phyloP scores from a whole-genome alignment of 2,797 vertebrate species.

The Glossophaga mutica region DNA sequence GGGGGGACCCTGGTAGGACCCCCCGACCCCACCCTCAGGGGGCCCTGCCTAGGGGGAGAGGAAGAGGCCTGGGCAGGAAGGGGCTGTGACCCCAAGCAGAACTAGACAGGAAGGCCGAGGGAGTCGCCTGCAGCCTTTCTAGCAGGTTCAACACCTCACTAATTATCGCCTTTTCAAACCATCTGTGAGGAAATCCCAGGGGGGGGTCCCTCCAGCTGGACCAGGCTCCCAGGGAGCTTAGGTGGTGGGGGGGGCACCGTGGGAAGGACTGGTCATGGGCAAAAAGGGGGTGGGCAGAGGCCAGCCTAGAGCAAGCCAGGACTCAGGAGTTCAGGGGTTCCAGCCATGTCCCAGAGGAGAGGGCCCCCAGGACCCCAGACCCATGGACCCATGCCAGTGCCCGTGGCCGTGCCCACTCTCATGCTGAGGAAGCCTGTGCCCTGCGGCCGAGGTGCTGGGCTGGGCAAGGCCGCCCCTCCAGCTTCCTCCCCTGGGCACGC shows the following conservation, averaged over 20 bases:
- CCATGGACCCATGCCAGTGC: too few relatives aligned
- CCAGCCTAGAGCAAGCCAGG: not conserved
- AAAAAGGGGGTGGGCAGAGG: too few relatives aligned
- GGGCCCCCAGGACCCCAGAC: too few relatives aligned
- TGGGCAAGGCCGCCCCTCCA: not conserved
- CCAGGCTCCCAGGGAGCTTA: not conserved
- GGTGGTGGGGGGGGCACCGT: not conserved
- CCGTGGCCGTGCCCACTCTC: not conserved
- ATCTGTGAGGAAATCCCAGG: not conserved
- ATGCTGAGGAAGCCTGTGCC: not conserved
- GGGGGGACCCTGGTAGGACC: not conserved
- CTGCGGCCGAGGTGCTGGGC: not conserved
- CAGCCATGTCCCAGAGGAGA: not conserved
- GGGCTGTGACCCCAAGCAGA: not conserved
- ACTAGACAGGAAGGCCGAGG: not conserved
- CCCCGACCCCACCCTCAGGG: not conserved
- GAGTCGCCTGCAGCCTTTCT: not conserved
- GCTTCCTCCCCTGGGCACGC: not conserved
- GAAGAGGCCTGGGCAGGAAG: not conserved
- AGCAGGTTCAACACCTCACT: not conserved
- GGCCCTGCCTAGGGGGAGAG: not conserved
- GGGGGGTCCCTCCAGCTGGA: not conserved
- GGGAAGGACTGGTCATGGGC: accelerated
- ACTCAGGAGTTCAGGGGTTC: not conserved
- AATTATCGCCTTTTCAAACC: not conserved